phyloP scores from a whole-genome alignment of 1,140 invertebrate species.

The Heliconius hewitsoni region DNA sequence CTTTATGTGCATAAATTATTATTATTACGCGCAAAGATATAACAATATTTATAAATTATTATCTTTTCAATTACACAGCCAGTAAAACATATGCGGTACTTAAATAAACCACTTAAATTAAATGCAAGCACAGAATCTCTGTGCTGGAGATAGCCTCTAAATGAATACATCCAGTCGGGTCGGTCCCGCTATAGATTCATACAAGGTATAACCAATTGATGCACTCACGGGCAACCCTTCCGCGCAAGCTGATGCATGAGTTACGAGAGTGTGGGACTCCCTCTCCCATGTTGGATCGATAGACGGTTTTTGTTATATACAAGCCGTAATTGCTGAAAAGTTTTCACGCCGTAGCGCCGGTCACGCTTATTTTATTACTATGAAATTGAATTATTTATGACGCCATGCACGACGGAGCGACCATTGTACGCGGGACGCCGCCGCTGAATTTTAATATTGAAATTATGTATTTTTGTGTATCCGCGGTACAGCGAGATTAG shows the following conservation, averaged over 20 bases:
- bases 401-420: constrained; percentile 62
- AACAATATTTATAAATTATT: constrained; percentile 19
- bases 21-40: constrained; percentile 6
- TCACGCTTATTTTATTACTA: constrained; percentile 81
- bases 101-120: constrained; percentile 46
- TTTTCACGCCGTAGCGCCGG: constrained; percentile 76
- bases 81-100: constrained; percentile 41
- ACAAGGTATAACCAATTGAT: constrained; percentile 76
- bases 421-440: constrained; percentile 65
- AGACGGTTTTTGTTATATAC: constrained; percentile 78
- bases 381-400: constrained; percentile 81
- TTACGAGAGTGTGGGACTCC: constrained; percentile 64
- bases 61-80: constrained; percentile 36
- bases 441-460: constrained; percentile 78
- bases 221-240: constrained; percentile 75
- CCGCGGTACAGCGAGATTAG: constrained; percentile 63
- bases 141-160: constrained; percentile 49
- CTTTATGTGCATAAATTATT: constrained; percentile 8
- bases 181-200: constrained; percentile 59
- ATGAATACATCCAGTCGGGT: constrained; percentile 68
- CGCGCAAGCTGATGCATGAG: constrained; percentile 79
- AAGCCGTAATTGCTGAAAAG: constrained; percentile 80
- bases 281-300: constrained; percentile 66
- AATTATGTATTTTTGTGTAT: constrained; percentile 66
- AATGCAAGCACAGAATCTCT: constrained; percentile 40